phyloP scores from a whole-genome alignment of 2,113 vertebrate species.

The Oryzias melastigma region DNA sequence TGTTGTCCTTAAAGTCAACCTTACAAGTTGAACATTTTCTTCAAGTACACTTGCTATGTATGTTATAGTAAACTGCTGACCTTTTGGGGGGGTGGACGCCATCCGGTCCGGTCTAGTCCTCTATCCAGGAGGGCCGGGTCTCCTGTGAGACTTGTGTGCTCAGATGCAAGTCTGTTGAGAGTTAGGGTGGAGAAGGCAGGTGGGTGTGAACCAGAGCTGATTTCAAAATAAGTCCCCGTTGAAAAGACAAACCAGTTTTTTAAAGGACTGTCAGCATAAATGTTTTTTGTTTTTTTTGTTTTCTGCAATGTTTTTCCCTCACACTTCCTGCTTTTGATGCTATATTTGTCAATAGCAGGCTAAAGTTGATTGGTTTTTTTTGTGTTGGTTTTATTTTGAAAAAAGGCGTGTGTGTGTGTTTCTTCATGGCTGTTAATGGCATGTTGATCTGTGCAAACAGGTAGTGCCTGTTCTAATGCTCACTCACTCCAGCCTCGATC shows the following conservation, averaged over 20 bases:
- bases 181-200: slow-evolving; percentile 13
- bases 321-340: neutral
- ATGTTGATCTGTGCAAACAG: slow-evolving; percentile 20
- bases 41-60: neutral
- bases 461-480: slow-evolving; percentile 29
- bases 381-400: slow-evolving; percentile 47
- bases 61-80: slow-evolving; percentile 32
- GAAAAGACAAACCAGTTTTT: neutral
- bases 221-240: slow-evolving; percentile 42
- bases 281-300: neutral
- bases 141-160: slow-evolving; percentile 16
- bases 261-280: neutral
- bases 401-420: neutral
- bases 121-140: neutral
- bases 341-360: neutral
- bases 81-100: slow-evolving; percentile 41
- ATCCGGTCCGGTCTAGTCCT: slow-evolving; percentile 42
- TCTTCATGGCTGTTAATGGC: neutral
- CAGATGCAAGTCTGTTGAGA: neutral
- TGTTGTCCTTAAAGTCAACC: no score
- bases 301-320: no score
- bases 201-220: neutral
- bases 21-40: neutral
- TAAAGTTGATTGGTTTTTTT: neutral
- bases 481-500: no score